Percentiles rank a stretch among this genome's conserved stretches.
Evolutionary conservation across 2,888 invertebrate genomes (phyloP).

Genomic region (Sphaeridia pumilis): DNA sequence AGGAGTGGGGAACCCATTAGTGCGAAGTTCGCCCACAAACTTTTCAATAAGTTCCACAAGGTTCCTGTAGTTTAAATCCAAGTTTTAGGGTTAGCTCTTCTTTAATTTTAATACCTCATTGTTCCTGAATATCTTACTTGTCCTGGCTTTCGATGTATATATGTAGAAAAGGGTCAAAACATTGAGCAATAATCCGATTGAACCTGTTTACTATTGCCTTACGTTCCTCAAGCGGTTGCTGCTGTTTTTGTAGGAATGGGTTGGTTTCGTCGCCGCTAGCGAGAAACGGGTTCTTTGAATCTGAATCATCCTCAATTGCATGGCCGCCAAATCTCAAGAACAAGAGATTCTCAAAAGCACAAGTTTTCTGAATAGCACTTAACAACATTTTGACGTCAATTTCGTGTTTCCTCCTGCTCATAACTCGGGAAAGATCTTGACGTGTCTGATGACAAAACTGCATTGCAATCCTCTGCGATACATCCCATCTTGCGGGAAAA

Average conservation of each 20-base stretch:
- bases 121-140: too few species aligned
- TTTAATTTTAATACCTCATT: too few species aligned
- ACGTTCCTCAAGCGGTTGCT: slow-evolving; percentile 27
- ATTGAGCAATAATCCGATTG: slow-evolving; percentile 71
- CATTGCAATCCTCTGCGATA: slow-evolving; percentile 81
- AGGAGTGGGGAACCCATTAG: slow-evolving; percentile 37
- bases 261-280: slow-evolving; percentile 35
- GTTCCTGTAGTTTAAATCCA: too few species aligned
- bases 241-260: slow-evolving; percentile 21
- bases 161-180: slow-evolving; percentile 88
- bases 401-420: slow-evolving; percentile 69
- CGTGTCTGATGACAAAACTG: slow-evolving; percentile 67
- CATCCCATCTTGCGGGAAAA: slow-evolving; percentile 87
- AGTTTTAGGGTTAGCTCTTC: too few species aligned
- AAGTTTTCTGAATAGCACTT: slow-evolving; percentile 90
- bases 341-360: slow-evolving; percentile 78
- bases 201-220: slow-evolving; percentile 45
- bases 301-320: slow-evolving; percentile 39
- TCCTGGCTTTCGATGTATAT: slow-evolving; percentile 94
- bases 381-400: slow-evolving; percentile 88
- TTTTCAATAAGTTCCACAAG: slow-evolving; percentile 72
- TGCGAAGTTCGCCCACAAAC: slow-evolving; percentile 53
- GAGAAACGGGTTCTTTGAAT: slow-evolving; percentile 41
- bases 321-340: slow-evolving; percentile 75
- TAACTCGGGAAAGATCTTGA: slow-evolving; percentile 65